Base-by-base conservation (phyloP, 2,888 invertebrate species). In the Dryomyza anilis region DNA sequence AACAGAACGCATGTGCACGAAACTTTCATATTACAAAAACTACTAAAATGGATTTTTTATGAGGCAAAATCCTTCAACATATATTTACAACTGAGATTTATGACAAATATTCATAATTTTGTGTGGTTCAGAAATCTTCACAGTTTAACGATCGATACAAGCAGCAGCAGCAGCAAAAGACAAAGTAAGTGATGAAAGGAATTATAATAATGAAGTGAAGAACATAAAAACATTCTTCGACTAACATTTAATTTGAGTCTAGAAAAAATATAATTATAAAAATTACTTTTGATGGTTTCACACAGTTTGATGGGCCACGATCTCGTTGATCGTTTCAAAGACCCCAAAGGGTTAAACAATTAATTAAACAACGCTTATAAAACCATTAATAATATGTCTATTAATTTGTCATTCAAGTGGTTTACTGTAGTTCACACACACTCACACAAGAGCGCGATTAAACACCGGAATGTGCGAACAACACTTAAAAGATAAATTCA, bases 51-150 rank as follows among this genome's bases (percentile, higher is more conserved):
- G 72, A 72, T 75, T n/a, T 74, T 76, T 76, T 76, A 76, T 73
- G 76, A 70, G 73, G 77, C 75, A 76, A 78, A 77, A 77, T 77
- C 77, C 77, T 77, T 78, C 77, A 77, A 77, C 77, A 77, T 78
- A 76, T 77, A 77, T 78, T 78, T 77, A 77, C 77, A 58, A n/a
- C 60, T n/a, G 65, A 65, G 62, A 69, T 69, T 69, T 69, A 69
- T 69, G 66, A 63, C 63, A 63, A 63, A 65, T 67, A 67, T 63
- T 63, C 64, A 67, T 68, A 66, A 68, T 66, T 68, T 64, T 66
- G 64, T 65, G 56, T 63, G 62, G 64, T 63, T 65, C 52, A 62
- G 59, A 67, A 62, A 65, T 48, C 30, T 67, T 63, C 33, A 63
- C 56, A 30, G 48, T 52, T 61, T 59, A 59, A 59, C 59, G 59